Evolutionary conservation across 2,888 invertebrate species (phyloP), one percentile per base, ranked within the genome.

Genomic region (Linnaemya vulpina): DNA sequence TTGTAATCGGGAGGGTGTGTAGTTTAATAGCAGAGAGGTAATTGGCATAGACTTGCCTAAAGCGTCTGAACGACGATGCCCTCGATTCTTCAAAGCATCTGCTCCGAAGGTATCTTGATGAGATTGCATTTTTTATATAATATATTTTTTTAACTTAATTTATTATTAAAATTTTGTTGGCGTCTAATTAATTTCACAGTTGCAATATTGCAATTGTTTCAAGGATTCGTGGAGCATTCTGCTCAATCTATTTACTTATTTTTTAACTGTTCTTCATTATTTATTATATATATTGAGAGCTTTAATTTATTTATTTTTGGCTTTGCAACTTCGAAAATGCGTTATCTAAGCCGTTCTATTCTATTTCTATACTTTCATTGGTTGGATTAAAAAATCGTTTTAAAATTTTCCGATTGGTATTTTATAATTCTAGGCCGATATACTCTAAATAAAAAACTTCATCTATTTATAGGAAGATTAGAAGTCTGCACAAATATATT

Each of bases 1-100:
- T 73, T 81, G 84, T 25, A 86, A 80, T 49, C 70, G 71, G 1
- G 87, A 83, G 7, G 88, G 87, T 62, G 90, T 87, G 38, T 90
- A 89, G 84, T 92, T 91, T 8, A 91, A 83, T 0, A 92, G 87
- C n/a, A 92, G 81, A 11, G 92, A 89, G 17, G 92, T 91, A 0
- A 92, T 91, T 1, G 92, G 91, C 91, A 92, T 91, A 1, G 91
- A 90, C 87, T 92, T 92, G 71, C 92, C 92, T 65, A 91, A 86
- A 13, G 92, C 90, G 22, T 91, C 90, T 58, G 90, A 89, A 3
- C 92, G 90, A 10, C 90, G 89, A 87, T 92, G 92, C 5, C 91
- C 91, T 55, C 88, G 87, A 22, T 81, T 81, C 43, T 88, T 89
- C 5, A 85, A 46, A 3, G 73, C 20, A 22, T 87, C 86, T 55